phyloP scores from a whole-genome alignment of 2,888 invertebrate species.

The Xylocampa areola region DNA sequence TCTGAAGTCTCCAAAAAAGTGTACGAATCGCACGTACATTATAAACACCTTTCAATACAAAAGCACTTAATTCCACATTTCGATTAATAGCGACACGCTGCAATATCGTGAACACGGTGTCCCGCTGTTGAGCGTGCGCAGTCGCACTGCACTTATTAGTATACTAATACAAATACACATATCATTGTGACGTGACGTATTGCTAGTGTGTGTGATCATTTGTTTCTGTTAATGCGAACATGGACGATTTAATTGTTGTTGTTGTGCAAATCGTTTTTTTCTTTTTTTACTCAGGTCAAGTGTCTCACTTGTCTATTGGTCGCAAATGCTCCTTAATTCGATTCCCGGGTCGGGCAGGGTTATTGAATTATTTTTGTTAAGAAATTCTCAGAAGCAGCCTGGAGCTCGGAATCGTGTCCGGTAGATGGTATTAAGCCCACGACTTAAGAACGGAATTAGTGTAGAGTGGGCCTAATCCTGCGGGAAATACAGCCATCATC shows the following conservation, averaged over 20 bases:
- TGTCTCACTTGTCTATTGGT: too few species aligned
- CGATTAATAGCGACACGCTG: constrained; percentile 76
- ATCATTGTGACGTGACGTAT: constrained; percentile 66
- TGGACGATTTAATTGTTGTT: constrained; percentile 44
- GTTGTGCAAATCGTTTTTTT: constrained; percentile 8
- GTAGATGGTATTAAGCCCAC: too few species aligned
- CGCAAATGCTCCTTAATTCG: too few species aligned
- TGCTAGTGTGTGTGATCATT: constrained; percentile 43
- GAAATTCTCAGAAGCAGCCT: too few species aligned
- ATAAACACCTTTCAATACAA: constrained; percentile 43
- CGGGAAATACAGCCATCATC: too few species aligned
- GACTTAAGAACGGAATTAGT: too few species aligned
- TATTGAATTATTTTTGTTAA: too few species aligned
- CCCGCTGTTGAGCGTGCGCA: constrained; percentile 68
- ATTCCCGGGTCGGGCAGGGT: too few species aligned
- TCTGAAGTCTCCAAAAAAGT: too few species aligned
- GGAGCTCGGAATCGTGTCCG: too few species aligned
- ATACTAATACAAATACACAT: constrained; percentile 69
- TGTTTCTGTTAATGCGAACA: constrained; percentile 44
- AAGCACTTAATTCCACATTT: constrained; percentile 67
- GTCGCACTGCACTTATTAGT: constrained; percentile 62
- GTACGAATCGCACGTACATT: constrained; percentile 14
- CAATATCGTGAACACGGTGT: constrained; percentile 69
- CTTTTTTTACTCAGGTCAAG: neutral
- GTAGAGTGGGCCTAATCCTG: too few species aligned